phyloP scores from a whole-genome alignment of 2,113 vertebrate genomes.

The Petroica traversi region DNA sequence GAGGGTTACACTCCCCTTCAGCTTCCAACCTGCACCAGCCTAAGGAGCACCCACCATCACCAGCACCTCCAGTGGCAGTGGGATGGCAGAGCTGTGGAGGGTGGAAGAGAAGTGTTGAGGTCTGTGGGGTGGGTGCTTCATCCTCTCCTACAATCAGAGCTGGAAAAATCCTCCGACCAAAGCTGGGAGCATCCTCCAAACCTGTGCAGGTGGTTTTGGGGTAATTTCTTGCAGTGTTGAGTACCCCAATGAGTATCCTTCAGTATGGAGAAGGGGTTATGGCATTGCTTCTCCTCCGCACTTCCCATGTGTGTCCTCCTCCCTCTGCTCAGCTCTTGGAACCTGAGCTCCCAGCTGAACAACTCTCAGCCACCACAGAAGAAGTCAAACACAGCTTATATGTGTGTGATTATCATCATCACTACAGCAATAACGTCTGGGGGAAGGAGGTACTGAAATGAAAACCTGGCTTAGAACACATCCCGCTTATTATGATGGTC shows the following conservation, averaged over 20 bases:
- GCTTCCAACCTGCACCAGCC: neutral
- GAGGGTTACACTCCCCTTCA: neutral
- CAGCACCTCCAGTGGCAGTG: too few species aligned
- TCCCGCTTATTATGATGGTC: neutral
- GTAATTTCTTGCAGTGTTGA: neutral
- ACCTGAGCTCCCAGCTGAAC: neutral
- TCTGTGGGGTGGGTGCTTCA: neutral
- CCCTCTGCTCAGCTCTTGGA: neutral
- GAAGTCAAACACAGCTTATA: neutral
- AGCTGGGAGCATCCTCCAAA: neutral
- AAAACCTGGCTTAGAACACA: neutral
- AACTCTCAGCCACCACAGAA: neutral
- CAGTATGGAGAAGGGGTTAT: neutral
- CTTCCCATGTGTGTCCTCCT: neutral
- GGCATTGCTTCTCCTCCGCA: neutral
- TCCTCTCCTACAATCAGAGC: neutral
- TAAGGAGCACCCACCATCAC: neutral
- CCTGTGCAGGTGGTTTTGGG: neutral
- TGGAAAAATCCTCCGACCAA: too few species aligned
- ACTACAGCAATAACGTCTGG: neutral
- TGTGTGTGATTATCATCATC: neutral
- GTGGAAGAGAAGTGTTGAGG: too few species aligned
- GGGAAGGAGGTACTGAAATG: neutral
- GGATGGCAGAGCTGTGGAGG: too few species aligned
- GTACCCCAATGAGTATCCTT: neutral